A percentile compares a stretch with the other conserved stretches of the same genome.
phyloP scores from a whole-genome alignment of 2,888 invertebrate genomes.

The Spilosoma lubricipeda region DNA sequence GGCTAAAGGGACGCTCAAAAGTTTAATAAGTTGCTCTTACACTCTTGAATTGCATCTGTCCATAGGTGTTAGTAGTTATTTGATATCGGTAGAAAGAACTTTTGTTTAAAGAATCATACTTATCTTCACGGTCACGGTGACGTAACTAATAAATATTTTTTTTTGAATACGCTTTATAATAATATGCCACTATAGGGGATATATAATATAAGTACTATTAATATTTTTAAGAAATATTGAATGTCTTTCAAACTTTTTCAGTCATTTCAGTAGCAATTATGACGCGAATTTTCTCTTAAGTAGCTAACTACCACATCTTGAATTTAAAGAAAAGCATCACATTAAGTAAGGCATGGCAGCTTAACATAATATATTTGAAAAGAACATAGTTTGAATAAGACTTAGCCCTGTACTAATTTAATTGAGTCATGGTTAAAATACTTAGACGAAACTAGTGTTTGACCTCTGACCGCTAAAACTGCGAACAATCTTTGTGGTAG shows the following conservation, averaged over 20 bases:
- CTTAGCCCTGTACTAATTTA: constrained; percentile 9
- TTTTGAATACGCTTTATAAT: no score
- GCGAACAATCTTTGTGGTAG: constrained; percentile 1
- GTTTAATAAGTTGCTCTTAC: neutral
- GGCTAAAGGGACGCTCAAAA: neutral
- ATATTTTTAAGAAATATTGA: no score
- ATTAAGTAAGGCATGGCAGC: neutral
- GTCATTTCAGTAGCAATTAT: neutral
- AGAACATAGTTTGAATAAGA: neutral
- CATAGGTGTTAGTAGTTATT: no score
- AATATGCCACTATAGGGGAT: no score
- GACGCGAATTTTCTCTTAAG: neutral
- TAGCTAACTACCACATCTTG: neutral
- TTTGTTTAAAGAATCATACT: no score
- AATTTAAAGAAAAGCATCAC: neutral
- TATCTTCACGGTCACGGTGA: no score
- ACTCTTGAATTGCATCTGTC: neutral
- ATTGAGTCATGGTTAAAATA: constrained; percentile 23
- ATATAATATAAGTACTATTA: no score
- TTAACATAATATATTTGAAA: no score
- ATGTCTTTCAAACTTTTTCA: neutral
- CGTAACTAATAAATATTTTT: no score
- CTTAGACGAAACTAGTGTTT: constrained; percentile 15
- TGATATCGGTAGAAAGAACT: no score
- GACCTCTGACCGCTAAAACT: constrained; percentile 8